A percentile compares a stretch with the other conserved stretches of the same genome.
Evolutionary conservation across 2,113 vertebrate species (phyloP).

Genomic region (Tragelaphus scriptus): DNA sequence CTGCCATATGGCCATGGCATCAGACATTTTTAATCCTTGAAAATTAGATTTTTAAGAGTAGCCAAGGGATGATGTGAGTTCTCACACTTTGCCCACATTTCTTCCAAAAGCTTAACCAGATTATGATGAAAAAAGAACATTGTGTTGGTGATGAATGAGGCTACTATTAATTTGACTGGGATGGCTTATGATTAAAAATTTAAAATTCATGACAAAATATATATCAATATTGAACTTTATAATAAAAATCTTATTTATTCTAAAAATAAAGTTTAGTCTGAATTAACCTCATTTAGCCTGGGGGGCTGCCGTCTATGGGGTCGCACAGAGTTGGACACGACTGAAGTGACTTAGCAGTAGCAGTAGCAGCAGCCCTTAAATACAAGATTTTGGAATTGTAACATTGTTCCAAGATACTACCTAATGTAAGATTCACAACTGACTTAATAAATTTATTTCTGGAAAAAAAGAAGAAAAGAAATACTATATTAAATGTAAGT

Average conservation of each 20-base stretch:
- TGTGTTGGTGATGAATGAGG: background rate
- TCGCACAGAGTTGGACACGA: too few relatives aligned
- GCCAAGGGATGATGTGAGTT: background rate
- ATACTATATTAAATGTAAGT: background rate
- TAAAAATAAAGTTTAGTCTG: background rate
- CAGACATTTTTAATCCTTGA: conserved; percentile 51
- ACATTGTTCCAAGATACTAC: background rate
- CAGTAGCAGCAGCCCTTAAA: background rate
- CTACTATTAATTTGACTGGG: background rate
- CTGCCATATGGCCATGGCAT: conserved; percentile 38
- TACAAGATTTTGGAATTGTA: background rate
- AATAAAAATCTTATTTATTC: background rate
- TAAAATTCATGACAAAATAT: background rate
- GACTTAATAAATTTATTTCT: conserved; percentile 1
- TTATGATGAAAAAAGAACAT: background rate
- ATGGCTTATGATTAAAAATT: background rate
- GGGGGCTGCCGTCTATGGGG: too few relatives aligned
- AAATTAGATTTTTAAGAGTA: conserved; percentile 55
- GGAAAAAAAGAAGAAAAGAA: background rate
- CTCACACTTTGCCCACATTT: conserved; percentile 24
- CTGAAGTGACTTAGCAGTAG: too few relatives aligned
- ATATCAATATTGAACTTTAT: background rate
- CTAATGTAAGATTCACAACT: background rate
- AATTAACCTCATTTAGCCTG: background rate
- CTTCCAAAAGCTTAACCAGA: background rate